Base-by-base conservation (phyloP, 2,888 invertebrate genomes). In the Agrotis exclamationis region DNA sequence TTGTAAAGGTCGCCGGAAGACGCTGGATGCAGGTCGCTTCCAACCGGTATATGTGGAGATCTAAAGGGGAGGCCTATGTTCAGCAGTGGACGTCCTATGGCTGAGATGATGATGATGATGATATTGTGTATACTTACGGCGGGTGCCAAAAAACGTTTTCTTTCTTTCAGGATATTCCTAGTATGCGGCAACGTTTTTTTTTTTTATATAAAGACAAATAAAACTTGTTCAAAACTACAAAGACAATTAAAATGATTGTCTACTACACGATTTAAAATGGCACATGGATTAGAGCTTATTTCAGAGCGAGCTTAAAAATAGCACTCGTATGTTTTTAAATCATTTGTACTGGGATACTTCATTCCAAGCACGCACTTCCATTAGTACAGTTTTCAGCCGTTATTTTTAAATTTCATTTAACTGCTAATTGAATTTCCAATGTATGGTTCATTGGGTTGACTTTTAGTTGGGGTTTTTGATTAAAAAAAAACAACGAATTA, bases 321-420 rank as follows among this genome's bases (percentile, higher is more conserved):
- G 53, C 56, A 44, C 20, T 28, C 28, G 53, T 62, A 22, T 71
- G 28, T 65, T 63, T 75, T 76, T 50, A 62, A 71, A 67, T 76
- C 6, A 71, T 71, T 76, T 75, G 50, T 57, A 51, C n/a, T 33
- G 33, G 56, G 20, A 16, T 63, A 60, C 56, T 48, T 50, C 53
- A 79, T 70, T 75, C 76, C 22, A 22, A 63, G 50, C 79, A 79
- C 80, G 80, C 62, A 62, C 50, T n/a, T 50, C 67, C 63, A 71
- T 76, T 76, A 67, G 57, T 18, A 13, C 33, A 50, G 20, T 57
- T 76, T 62, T 54, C 53, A 48, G 4, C 64, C 20, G 54, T 67
- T 57, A 50, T 76, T 79, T 79, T 71, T 4, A 44, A 66, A 79
- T 79, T 50, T 44, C 48, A 22, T 63, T 73, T 39, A 48, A 67